These are phyloP conservation scores for Lucilia cuprina DNA, from an alignment of 1,140 invertebrate species.

Conservation along the genomic window DNA sequence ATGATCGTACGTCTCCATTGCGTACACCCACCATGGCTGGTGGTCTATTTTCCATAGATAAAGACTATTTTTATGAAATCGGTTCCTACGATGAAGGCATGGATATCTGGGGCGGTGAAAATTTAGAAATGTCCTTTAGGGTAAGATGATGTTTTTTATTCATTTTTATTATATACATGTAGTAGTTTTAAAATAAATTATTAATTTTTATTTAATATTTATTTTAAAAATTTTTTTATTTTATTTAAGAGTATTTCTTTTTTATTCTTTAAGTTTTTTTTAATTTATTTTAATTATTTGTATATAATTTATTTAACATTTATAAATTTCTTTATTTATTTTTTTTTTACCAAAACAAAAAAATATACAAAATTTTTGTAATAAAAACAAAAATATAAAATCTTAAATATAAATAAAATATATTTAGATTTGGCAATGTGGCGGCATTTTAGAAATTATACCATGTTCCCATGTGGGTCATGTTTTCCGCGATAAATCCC, in stretches of 20 bases:
- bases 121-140: slow-evolving; percentile 98
- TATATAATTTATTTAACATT: slow-evolving; percentile 35
- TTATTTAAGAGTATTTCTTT: background rate
- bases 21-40: slow-evolving; percentile 99
- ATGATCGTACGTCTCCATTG: slow-evolving; percentile 88
- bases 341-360: slow-evolving; percentile 33
- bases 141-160: slow-evolving; percentile 67
- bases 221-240: background rate
- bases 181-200: background rate
- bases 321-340: slow-evolving; percentile 34
- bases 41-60: slow-evolving; percentile 95
- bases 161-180: slow-evolving; percentile 18
- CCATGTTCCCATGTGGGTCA: slow-evolving; percentile 97
- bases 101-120: slow-evolving; percentile 99
- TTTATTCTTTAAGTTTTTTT: background rate
- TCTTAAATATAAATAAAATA: slow-evolving; percentile 41
- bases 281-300: slow-evolving; percentile 38
- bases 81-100: slow-evolving; percentile 98
- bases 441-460: slow-evolving; percentile 93
- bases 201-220: slow-evolving; percentile 17
- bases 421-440: slow-evolving; percentile 95
- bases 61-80: slow-evolving; percentile 96
- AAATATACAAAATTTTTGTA: slow-evolving; percentile 41
- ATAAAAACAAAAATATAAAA: slow-evolving; percentile 42
- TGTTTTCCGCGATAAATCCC: slow-evolving; percentile 98